These are phyloP conservation scores for Cryptoblepharus egeriae DNA, from an alignment of 2,797 vertebrate genomes.

Conservation along the genomic window DNA sequence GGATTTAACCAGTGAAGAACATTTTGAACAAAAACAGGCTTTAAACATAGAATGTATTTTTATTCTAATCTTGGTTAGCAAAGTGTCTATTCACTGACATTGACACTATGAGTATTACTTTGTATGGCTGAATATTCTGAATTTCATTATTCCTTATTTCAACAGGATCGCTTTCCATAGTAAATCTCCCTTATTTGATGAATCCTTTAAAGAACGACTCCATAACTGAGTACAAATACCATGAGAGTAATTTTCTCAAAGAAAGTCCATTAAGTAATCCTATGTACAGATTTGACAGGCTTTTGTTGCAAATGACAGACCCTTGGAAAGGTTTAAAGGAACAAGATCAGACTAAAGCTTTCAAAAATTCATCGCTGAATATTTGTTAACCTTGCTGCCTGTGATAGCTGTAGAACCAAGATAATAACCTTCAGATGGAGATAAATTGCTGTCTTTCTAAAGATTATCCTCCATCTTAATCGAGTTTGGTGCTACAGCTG, in stretches of 20 bases:
- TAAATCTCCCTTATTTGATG: slow-evolving; percentile 66
- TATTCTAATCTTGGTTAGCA: slow-evolving; percentile 9
- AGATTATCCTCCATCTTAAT: slow-evolving; percentile 81
- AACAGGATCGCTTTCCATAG: slow-evolving; percentile 52
- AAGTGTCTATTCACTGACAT: slow-evolving; percentile 39
- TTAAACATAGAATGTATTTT: slow-evolving; percentile 23
- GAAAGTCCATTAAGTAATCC: slow-evolving; percentile 70
- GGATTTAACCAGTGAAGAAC: slow-evolving; percentile 24
- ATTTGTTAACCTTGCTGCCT: slow-evolving; percentile 80
- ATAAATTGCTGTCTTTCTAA: slow-evolving; percentile 81
- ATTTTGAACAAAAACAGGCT: neutral
- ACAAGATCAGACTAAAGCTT: slow-evolving; percentile 75
- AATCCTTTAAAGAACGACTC: slow-evolving; percentile 64
- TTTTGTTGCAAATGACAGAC: slow-evolving; percentile 69
- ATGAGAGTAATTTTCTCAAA: slow-evolving; percentile 73
- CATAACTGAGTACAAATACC: slow-evolving; percentile 71
- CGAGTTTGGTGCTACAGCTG: slow-evolving; percentile 75
- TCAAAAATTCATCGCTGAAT: slow-evolving; percentile 78
- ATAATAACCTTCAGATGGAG: slow-evolving; percentile 80
- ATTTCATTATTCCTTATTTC: slow-evolving; percentile 53
- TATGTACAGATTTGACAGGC: slow-evolving; percentile 73
- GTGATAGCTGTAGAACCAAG: slow-evolving; percentile 74
- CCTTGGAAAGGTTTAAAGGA: slow-evolving; percentile 68
- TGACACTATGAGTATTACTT: slow-evolving; percentile 32
- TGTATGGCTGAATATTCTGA: slow-evolving; percentile 38